These are phyloP conservation scores for Lepidurus apus DNA, from an alignment of 1,140 invertebrate genomes.

Conservation along the genomic window DNA sequence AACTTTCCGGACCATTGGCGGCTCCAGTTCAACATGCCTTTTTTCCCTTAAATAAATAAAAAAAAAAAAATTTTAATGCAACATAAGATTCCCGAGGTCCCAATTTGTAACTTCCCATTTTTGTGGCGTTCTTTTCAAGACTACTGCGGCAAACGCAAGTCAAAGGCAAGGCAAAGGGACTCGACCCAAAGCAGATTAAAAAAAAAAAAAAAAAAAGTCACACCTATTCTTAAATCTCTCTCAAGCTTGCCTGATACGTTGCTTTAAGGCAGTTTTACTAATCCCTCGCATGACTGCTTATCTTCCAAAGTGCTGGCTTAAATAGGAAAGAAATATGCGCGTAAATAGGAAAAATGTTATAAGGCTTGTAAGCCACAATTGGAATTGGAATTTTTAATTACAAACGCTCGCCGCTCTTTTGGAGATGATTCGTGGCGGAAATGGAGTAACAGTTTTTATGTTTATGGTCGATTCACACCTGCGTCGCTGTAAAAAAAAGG, in stretches of 20 bases:
- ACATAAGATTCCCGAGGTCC: background rate
- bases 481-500: background rate
- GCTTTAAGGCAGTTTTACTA: background rate
- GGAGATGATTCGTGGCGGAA: background rate
- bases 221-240: background rate
- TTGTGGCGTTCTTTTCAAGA: background rate
- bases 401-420: too few relatives aligned
- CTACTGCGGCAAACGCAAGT: background rate
- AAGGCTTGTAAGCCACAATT: too few relatives aligned
- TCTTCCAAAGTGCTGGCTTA: background rate
- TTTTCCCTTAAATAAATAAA: background rate
- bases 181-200: background rate
- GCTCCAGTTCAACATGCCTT: background rate
- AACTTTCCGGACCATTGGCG: conserved; percentile 12
- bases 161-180: background rate
- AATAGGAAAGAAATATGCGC: too few relatives aligned
- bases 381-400: too few relatives aligned
- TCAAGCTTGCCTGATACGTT: background rate
- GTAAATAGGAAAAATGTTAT: too few relatives aligned
- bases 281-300: background rate
- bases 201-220: background rate
- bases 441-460: background rate
- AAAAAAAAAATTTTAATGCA: background rate
- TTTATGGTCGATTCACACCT: background rate
- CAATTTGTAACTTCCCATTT: conserved; percentile 1